A percentile compares a stretch with the other conserved stretches of the same genome.
phyloP scores from a whole-genome alignment of 1,140 invertebrate species.

The Melanaphis sacchari region DNA sequence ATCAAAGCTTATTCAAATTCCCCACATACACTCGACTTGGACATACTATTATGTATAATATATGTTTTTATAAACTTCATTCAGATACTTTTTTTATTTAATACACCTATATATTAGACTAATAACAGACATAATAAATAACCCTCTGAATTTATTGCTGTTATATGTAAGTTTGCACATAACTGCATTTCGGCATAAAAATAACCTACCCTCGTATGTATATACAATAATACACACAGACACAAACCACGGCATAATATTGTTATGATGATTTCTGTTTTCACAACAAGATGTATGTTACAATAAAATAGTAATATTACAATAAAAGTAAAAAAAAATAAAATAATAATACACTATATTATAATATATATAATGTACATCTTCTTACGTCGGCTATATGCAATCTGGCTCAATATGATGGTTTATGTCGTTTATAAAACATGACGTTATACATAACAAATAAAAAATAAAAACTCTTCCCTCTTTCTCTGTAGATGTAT shows the following conservation, averaged over 20 bases:
- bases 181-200: background rate
- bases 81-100: background rate
- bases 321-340: slow-evolving; percentile 1
- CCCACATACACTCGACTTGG: too few relatives aligned
- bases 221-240: background rate
- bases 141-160: background rate
- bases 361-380: background rate
- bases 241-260: background rate
- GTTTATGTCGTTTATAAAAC: slow-evolving; percentile 41
- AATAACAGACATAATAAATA: background rate
- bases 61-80: background rate
- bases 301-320: background rate
- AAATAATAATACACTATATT: slow-evolving; percentile 2
- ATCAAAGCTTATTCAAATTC: too few relatives aligned
- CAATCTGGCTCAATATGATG: slow-evolving; percentile 24
- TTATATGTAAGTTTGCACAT: background rate
- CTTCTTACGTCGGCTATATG: background rate
- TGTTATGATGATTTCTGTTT: background rate
- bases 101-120: background rate
- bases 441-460: slow-evolving; percentile 30
- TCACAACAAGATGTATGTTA: background rate
- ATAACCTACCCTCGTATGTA: background rate
- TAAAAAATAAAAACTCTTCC: background rate
- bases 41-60: background rate
- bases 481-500: background rate